Conservation (phyloP, 1,140 invertebrate species). For the Adelges cooleyi region DNA sequence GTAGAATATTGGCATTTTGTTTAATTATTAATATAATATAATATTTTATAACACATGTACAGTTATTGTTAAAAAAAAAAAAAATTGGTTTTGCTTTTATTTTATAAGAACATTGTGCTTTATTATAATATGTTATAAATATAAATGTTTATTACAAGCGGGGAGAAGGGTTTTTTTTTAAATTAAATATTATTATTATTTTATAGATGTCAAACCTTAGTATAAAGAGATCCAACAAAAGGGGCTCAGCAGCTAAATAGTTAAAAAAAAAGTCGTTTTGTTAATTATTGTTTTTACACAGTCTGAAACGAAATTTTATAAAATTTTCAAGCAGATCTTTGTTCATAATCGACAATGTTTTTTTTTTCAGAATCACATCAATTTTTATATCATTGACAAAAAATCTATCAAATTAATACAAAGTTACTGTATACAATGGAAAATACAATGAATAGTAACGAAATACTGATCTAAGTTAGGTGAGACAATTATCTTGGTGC, state of each 20-base stretch:
- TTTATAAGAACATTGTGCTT: constrained; percentile 13
- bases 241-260: constrained; percentile 17
- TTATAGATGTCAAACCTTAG: neutral
- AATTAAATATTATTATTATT: constrained; percentile 4
- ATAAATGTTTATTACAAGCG: constrained; percentile 2
- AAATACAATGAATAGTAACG: constrained; percentile 10
- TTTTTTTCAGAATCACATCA: constrained; percentile 23
- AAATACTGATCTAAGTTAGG: constrained; percentile 5
- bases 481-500: constrained; percentile 7
- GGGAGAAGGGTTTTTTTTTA: too few relatives aligned
- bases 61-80: too few relatives aligned
- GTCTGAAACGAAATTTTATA: constrained; percentile 4
- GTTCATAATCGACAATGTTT: constrained; percentile 9
- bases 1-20: constrained; percentile 3
- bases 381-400: constrained; percentile 10
- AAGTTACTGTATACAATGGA: neutral
- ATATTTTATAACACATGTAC: too few relatives aligned
- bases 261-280: too few relatives aligned
- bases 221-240: constrained; percentile 21
- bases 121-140: constrained; percentile 7
- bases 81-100: too few relatives aligned
- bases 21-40: neutral
- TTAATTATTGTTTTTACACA: neutral
- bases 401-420: too few relatives aligned
- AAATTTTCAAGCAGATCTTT: constrained; percentile 18